phyloP scores from a whole-genome alignment of 1,140 invertebrate genomes.

The Antheraea pernyi region DNA sequence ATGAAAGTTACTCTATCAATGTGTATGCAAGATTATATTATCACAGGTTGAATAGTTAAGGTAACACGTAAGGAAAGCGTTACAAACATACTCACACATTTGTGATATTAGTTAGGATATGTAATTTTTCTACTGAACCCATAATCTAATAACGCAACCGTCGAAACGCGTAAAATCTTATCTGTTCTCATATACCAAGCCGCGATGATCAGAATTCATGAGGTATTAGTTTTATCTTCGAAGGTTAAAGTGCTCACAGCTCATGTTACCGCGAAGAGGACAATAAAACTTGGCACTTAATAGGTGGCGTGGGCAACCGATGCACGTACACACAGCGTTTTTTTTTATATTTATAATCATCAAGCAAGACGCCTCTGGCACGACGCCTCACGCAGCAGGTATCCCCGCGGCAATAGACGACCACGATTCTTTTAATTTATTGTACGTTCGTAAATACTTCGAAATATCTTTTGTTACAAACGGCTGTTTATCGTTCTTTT shows the following conservation, averaged over 20 bases:
- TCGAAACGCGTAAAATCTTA: no score
- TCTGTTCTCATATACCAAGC: background rate
- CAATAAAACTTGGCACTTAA: slow-evolving; percentile 67
- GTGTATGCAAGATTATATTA: no score
- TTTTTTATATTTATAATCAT: slow-evolving; percentile 63
- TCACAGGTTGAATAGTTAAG: no score
- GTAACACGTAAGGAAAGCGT: no score
- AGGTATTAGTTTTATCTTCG: slow-evolving; percentile 41
- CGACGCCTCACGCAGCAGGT: slow-evolving; percentile 54
- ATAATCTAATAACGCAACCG: no score
- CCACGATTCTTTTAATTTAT: slow-evolving; percentile 62
- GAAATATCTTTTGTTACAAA: slow-evolving; percentile 33
- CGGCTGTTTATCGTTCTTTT: slow-evolving; percentile 27
- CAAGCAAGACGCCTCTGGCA: slow-evolving; percentile 59
- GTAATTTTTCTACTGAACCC: no score
- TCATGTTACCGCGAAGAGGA: slow-evolving; percentile 61
- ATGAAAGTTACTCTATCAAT: no score
- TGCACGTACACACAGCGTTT: slow-evolving; percentile 43
- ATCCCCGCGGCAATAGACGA: slow-evolving; percentile 31
- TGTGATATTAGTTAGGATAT: no score
- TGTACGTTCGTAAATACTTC: slow-evolving; percentile 49
- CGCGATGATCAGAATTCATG: slow-evolving; percentile 23
- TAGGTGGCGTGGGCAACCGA: slow-evolving; percentile 53
- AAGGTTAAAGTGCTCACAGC: slow-evolving; percentile 44
- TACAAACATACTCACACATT: no score